phyloP scores from a whole-genome alignment of 2,888 invertebrate genomes.

The Drosophila rellima region DNA sequence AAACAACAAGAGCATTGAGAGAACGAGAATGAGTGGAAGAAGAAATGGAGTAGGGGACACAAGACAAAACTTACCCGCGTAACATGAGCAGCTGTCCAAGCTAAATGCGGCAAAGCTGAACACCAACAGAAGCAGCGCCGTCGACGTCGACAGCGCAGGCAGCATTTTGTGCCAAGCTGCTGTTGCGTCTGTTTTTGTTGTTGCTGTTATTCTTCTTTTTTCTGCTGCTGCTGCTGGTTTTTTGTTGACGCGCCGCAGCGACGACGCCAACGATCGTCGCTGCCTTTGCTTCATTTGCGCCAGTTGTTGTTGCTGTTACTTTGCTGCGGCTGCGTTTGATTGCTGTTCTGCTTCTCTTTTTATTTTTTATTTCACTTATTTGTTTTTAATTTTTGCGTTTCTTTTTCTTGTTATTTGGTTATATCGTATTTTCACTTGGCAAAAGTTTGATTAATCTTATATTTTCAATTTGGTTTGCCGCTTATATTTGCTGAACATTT shows the following conservation, averaged over 20 bases:
- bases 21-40: conserved; percentile 37
- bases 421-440: conserved; percentile 26
- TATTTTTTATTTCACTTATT: conserved; percentile 17
- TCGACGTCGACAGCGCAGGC: conserved; percentile 29
- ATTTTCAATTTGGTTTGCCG: conserved; percentile 30
- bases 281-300: conserved; percentile 66
- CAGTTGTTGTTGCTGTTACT: conserved; percentile 49
- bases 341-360: conserved; percentile 20
- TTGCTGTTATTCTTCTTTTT: conserved; percentile 24
- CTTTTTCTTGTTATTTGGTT: conserved; percentile 13
- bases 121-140: conserved; percentile 46
- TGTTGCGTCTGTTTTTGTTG: conserved; percentile 20
- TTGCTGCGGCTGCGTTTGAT: conserved; percentile 29
- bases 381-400: conserved; percentile 26
- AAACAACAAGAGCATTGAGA: conserved; percentile 9
- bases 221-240: conserved; percentile 28
- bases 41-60: conserved; percentile 13
- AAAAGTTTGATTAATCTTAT: conserved; percentile 28
- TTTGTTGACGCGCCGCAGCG: conserved; percentile 64
- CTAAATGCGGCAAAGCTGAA: conserved; percentile 55
- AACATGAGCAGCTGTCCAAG: conserved; percentile 75
- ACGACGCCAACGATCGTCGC: conserved; percentile 73
- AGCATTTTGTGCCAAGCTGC: conserved; percentile 55
- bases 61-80: conserved; percentile 72
- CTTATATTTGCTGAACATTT: conserved; percentile 35